These are phyloP conservation scores for Drosophila quinaria DNA, from an alignment of 2,888 invertebrate species.

Conservation along the genomic window DNA sequence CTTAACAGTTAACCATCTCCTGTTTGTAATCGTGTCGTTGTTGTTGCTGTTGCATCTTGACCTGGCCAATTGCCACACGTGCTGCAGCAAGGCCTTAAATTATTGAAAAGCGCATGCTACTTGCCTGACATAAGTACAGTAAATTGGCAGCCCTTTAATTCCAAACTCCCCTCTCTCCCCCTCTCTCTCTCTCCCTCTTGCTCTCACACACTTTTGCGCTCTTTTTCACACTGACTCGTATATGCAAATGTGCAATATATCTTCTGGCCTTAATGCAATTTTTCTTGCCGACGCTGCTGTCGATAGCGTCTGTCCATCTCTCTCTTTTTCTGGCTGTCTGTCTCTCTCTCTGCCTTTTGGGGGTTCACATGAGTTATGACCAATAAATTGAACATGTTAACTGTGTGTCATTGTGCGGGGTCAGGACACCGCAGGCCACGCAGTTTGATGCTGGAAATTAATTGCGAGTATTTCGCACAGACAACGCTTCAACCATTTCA, in stretches of 20 bases:
- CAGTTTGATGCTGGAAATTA: constrained; percentile 76
- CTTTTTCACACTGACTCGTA: constrained; percentile 30
- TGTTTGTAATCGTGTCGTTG: not conserved
- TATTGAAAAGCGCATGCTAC: constrained; percentile 59
- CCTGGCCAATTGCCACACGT: constrained; percentile 41
- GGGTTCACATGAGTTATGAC: constrained; percentile 74
- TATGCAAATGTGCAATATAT: constrained; percentile 74
- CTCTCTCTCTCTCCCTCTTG: not conserved
- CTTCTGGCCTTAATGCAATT: constrained; percentile 72
- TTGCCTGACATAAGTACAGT: constrained; percentile 60
- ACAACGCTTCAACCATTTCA: constrained; percentile 32
- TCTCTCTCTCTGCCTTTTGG: constrained; percentile 33
- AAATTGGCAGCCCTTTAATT: constrained; percentile 66
- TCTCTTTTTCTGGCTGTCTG: constrained; percentile 15
- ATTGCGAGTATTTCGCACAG: constrained; percentile 71
- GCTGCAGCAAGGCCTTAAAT: constrained; percentile 62
- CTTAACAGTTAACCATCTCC: constrained; percentile 15
- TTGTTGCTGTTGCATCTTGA: constrained; percentile 31
- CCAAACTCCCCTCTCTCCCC: not conserved
- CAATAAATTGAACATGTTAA: constrained; percentile 82
- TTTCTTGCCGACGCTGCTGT: constrained; percentile 65
- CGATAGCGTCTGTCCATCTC: constrained; percentile 48
- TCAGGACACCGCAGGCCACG: constrained; percentile 66
- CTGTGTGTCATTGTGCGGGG: constrained; percentile 67
- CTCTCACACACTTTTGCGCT: not conserved